Percentiles rank a stretch among this genome's conserved stretches.
phyloP scores from a whole-genome alignment of 2,797 vertebrate species.

The Pteronotus mesoamericanus region DNA sequence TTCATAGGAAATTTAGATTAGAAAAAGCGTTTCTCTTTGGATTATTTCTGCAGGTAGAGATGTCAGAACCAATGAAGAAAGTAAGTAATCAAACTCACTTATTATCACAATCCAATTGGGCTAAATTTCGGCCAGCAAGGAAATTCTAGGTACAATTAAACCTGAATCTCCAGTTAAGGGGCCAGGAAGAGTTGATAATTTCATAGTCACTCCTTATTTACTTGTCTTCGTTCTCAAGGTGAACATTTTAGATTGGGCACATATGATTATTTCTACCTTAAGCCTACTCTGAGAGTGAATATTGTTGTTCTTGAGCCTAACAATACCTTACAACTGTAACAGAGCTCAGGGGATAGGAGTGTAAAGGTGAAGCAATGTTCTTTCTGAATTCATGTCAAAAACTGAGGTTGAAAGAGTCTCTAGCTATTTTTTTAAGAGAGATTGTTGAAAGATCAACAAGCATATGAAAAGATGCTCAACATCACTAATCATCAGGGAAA shows the following conservation, averaged over 20 bases:
- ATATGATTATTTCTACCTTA: not conserved
- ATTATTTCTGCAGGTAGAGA: not conserved
- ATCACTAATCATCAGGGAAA: not conserved
- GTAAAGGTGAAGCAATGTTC: not conserved
- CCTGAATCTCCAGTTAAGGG: not conserved
- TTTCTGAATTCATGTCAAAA: not conserved
- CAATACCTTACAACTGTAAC: not conserved
- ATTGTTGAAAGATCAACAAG: not conserved
- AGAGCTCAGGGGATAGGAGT: not conserved
- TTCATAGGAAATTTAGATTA: not conserved
- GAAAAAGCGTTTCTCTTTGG: not conserved
- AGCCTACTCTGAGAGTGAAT: not conserved
- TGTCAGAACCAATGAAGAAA: conserved; percentile 47
- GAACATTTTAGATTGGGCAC: not conserved
- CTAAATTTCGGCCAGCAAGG: not conserved
- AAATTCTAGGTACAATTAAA: conserved; percentile 41
- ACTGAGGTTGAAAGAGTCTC: not conserved
- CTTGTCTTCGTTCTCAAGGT: not conserved
- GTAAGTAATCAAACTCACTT: conserved; percentile 47
- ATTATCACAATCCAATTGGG: conserved; percentile 27
- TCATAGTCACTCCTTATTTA: not conserved
- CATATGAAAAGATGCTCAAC: not conserved
- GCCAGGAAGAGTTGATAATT: not conserved
- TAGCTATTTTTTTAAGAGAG: not conserved
- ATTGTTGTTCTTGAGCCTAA: not conserved